Evolutionary conservation across 2,113 vertebrate species (phyloP).

Genomic region (Lates calcarifer): DNA sequence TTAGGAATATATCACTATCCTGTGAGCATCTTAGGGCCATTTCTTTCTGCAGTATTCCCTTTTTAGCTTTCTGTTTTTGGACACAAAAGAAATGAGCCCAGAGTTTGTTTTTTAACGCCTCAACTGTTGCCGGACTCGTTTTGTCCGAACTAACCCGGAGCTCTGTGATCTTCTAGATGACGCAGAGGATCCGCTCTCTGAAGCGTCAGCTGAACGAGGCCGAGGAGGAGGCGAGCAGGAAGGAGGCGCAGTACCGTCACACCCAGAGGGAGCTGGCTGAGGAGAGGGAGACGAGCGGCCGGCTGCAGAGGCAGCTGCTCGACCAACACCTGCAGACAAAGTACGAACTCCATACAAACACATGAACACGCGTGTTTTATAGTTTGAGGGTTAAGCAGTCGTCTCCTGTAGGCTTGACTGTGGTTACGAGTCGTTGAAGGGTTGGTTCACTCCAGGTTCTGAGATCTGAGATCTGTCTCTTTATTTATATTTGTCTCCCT

Average conservation of each 20-base stretch:
- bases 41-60: no score
- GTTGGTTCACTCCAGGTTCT: neutral
- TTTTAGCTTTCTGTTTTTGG: no score
- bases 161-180: slow-evolving; percentile 74
- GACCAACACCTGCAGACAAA: slow-evolving; percentile 82
- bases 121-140: neutral
- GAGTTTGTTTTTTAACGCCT: no score
- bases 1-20: no score
- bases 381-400: neutral
- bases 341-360: slow-evolving; percentile 56
- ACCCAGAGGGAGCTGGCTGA: slow-evolving; percentile 84
- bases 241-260: slow-evolving; percentile 78
- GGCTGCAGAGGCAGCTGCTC: slow-evolving; percentile 81
- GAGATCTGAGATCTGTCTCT: neutral
- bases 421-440: neutral
- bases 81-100: neutral
- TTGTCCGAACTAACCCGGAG: neutral
- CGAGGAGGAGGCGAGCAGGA: slow-evolving; percentile 83
- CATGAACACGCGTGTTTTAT: neutral
- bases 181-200: slow-evolving; percentile 83
- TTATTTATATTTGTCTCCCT: neutral
- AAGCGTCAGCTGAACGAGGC: slow-evolving; percentile 87
- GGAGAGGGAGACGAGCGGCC: slow-evolving; percentile 81
- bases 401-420: neutral
- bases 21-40: no score